Base-by-base conservation (phyloP, 2,797 vertebrate genomes). In the Halcyon leucocephala region DNA sequence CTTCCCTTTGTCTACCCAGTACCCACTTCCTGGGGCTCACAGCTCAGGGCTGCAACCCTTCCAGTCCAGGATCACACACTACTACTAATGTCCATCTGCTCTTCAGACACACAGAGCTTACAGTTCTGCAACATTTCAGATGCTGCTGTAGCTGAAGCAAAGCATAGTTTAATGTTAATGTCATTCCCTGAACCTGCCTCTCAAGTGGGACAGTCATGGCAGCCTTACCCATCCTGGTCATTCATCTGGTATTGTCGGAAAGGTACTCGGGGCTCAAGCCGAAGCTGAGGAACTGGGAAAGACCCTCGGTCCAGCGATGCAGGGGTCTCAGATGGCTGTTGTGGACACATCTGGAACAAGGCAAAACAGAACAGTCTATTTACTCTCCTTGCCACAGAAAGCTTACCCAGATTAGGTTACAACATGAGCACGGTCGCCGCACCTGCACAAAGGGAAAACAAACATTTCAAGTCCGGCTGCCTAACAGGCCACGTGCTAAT, bases 291-390 rank as follows among this genome's bases (percentile, higher is more conserved):
- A 81, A 90, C 97, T 20, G 95, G 98, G 69, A 88, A 99, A 54
- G 98, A 97, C 57, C 97, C 98, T 28, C 98, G 98, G 29, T 99
- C 99, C 82, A 95, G 93, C 0, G 98, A 54, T 52, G 98, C 97
- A 77, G 98, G 98, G 86, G 98, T 96, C 92, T 99, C 99, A 5
- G 99, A 97, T 4, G 98, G 98, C 90, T 99, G 99, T 52, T 99
- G 99, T 48, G 99, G 98, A 96, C 99, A 99, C 99, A 99, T 99
- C 99, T 99, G 97, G 80, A 98, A 97, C 2, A 73, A 26, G 55
- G n/a, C 6, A 52, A 15, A 67, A 37, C 60, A 49, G 31, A 93
- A 79, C 0, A 90, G 52, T 13, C 35, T 70, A 19, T 0, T 58
- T 85, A 78, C 49, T 3, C 6, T 76, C 65, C 41, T 77, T 55